Conservation (phyloP, 2,113 vertebrate species). For the Lynx canadensis region DNA sequence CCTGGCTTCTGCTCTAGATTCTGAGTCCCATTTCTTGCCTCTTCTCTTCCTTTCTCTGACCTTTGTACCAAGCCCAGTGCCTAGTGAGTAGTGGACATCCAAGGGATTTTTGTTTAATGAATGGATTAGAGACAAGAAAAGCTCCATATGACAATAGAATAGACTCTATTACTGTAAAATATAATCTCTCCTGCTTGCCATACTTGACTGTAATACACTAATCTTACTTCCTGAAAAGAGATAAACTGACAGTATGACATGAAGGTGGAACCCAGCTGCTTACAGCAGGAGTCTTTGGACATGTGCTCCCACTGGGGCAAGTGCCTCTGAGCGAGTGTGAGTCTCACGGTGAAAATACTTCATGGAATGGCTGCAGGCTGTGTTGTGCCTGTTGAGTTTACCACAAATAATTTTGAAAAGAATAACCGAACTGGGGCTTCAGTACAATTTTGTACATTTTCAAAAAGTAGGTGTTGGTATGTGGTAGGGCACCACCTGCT, state of each 20-base stretch:
- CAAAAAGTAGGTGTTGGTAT: not conserved
- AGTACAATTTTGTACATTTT: not conserved
- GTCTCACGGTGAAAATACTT: not conserved
- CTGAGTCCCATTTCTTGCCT: not conserved
- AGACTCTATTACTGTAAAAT: not conserved
- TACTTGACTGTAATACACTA: not conserved
- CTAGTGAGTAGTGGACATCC: not conserved
- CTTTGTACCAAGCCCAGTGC: not conserved
- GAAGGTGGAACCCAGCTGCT: not conserved
- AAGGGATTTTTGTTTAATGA: not conserved
- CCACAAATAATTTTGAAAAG: not conserved
- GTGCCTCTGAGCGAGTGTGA: not conserved
- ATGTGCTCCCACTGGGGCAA: not conserved
- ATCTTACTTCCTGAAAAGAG: not conserved
- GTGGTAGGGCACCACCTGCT: not conserved
- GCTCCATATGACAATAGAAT: not conserved
- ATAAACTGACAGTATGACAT: not conserved
- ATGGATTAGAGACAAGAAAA: not conserved
- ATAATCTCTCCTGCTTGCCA: not conserved
- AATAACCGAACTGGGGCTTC: not conserved
- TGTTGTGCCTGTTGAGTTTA: not conserved
- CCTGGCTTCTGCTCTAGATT: not conserved
- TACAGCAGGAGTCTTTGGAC: not conserved
- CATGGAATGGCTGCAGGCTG: not conserved
- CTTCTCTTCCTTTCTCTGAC: not conserved